Conservation (phyloP, 2,797 vertebrate species). For the Acrossocheilus wenchowensis region DNA sequence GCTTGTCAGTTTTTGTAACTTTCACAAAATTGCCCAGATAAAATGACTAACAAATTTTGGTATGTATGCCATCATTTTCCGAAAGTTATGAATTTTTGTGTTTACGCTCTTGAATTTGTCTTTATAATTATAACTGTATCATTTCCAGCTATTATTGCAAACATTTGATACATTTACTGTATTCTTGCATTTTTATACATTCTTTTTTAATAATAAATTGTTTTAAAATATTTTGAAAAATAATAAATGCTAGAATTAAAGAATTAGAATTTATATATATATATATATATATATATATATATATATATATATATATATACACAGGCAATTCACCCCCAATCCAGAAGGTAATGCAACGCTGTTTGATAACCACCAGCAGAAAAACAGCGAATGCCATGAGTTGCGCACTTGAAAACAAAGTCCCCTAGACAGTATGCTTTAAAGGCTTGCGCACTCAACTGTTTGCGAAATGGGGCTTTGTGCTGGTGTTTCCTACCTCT, state of each 20-base stretch:
- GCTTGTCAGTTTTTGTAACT: background rate
- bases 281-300: no score
- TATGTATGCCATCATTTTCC: background rate
- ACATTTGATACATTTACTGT: background rate
- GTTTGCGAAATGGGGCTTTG: no score
- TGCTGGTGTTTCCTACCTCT: no score
- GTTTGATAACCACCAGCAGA: no score
- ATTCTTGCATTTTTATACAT: background rate
- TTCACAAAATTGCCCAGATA: background rate
- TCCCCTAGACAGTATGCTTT: no score
- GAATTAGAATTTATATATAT: background rate
- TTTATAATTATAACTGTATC: background rate
- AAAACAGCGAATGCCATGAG: no score
- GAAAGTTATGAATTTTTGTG: background rate
- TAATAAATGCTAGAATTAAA: background rate
- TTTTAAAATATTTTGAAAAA: background rate
- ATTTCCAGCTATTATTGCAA: background rate
- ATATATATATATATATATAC: no score
- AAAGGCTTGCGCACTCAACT: no score
- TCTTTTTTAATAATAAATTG: background rate
- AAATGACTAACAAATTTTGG: background rate
- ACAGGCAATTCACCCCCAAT: no score
- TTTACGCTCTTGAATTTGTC: background rate
- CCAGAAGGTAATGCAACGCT: no score
- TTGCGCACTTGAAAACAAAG: no score